Evolutionary conservation across 2,113 vertebrate genomes (phyloP).

Genomic region (Cavia porcellus): DNA sequence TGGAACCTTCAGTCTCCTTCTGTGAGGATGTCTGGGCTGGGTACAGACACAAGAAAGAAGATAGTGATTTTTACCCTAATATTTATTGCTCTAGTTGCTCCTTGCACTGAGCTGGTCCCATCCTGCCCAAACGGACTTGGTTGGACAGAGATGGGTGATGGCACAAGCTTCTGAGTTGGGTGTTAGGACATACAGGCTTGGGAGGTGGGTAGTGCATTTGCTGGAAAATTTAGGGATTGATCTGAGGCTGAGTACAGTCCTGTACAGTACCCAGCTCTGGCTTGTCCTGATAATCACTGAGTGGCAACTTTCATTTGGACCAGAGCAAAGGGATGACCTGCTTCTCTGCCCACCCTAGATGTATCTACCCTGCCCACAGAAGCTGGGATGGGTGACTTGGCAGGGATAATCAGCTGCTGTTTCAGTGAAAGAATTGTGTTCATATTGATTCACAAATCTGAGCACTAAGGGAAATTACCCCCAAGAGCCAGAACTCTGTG

Average conservation of each 20-base stretch:
- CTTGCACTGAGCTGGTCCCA: not conserved
- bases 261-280: not conserved
- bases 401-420: not conserved
- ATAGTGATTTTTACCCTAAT: fast-evolving
- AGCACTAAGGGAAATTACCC: not conserved
- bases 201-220: not conserved
- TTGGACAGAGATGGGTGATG: not conserved
- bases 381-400: fast-evolving
- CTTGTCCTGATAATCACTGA: not conserved
- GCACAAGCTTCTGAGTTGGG: not conserved
- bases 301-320: not conserved
- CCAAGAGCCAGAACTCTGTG: not conserved
- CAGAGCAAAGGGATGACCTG: not conserved
- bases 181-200: not conserved
- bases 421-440: not conserved
- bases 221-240: not conserved
- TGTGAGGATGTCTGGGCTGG: not conserved
- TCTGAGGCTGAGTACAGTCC: no score
- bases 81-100: not conserved
- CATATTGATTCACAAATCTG: not conserved
- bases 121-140: not conserved
- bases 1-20: not conserved
- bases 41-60: not conserved
- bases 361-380: not conserved
- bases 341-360: fast-evolving